phyloP scores from a whole-genome alignment of 2,797 vertebrate genomes.

The Epinephelus coioides region DNA sequence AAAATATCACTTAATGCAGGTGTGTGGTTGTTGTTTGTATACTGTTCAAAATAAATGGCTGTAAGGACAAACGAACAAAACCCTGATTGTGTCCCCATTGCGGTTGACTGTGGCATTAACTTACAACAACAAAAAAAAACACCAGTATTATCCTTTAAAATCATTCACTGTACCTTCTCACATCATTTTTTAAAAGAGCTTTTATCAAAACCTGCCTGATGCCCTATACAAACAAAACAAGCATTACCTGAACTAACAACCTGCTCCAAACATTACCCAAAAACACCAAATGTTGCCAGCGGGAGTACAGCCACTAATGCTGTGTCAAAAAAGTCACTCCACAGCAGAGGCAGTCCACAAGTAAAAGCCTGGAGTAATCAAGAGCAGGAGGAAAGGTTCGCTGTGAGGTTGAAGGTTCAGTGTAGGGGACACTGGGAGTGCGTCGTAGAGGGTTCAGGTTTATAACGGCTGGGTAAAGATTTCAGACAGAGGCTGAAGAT shows the following conservation, averaged over 20 bases:
- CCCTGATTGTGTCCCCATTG: not conserved
- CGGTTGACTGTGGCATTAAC: not conserved
- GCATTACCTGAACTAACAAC: conserved; percentile 33
- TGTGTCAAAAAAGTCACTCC: conserved; percentile 53
- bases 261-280: conserved; percentile 28
- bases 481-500: conserved; percentile 38
- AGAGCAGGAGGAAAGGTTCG: conserved; percentile 44
- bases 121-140: not conserved
- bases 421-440: conserved; percentile 22
- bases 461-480: conserved; percentile 31
- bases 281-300: conserved; percentile 28
- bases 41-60: conserved; percentile 9
- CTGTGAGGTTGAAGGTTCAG: conserved; percentile 48
- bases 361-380: conserved; percentile 43
- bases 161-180: conserved; percentile 12
- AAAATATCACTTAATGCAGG: conserved; percentile 41
- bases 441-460: conserved; percentile 32
- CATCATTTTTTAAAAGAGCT: conserved; percentile 21
- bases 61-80: not conserved
- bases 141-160: conserved; percentile 54
- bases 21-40: not conserved
- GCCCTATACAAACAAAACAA: not conserved
- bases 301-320: conserved; percentile 25
- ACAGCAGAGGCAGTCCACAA: conserved; percentile 56
- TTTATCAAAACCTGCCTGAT: conserved; percentile 29